These are phyloP conservation scores for Pterostichus niger DNA, from an alignment of 2,888 invertebrate genomes.

Conservation along the genomic window DNA sequence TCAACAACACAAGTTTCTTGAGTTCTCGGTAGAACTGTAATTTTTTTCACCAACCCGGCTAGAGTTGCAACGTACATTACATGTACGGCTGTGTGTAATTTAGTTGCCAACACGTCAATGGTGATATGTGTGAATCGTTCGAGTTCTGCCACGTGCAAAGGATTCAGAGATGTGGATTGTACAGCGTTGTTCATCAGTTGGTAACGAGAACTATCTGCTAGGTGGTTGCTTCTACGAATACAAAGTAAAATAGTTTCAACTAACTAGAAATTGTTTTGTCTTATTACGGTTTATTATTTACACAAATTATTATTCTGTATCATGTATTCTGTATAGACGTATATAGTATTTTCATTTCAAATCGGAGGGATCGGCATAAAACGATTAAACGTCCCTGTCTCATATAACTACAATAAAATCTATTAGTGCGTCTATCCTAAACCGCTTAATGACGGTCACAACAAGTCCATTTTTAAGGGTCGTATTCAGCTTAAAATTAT, in stretches of 20 bases:
- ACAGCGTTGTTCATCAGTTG: slow-evolving; percentile 94
- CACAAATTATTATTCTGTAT: no score
- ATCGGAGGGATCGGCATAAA: no score
- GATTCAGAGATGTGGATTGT: slow-evolving; percentile 85
- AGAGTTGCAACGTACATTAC: slow-evolving; percentile 90
- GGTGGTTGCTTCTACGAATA: slow-evolving; percentile 69
- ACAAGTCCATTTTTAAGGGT: no score
- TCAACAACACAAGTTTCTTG: slow-evolving; percentile 91
- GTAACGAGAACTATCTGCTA: slow-evolving; percentile 85
- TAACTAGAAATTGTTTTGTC: not conserved
- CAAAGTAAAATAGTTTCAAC: not conserved
- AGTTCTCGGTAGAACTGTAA: slow-evolving; percentile 85
- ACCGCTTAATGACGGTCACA: no score
- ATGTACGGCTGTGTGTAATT: slow-evolving; percentile 84
- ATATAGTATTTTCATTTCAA: no score
- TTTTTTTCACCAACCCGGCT: slow-evolving; percentile 88
- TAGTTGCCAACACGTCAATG: slow-evolving; percentile 88
- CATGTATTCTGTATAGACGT: no score
- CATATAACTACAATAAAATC: no score
- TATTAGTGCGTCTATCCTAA: no score
- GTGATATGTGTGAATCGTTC: slow-evolving; percentile 89
- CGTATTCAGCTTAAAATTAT: no score
- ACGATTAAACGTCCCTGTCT: no score
- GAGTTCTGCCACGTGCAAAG: slow-evolving; percentile 85
- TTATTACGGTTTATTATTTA: not conserved